Percentiles rank a stretch among this genome's conserved stretches.
Evolutionary conservation across 2,797 vertebrate genomes (phyloP).

Genomic region (Leucoraja ocellata): DNA sequence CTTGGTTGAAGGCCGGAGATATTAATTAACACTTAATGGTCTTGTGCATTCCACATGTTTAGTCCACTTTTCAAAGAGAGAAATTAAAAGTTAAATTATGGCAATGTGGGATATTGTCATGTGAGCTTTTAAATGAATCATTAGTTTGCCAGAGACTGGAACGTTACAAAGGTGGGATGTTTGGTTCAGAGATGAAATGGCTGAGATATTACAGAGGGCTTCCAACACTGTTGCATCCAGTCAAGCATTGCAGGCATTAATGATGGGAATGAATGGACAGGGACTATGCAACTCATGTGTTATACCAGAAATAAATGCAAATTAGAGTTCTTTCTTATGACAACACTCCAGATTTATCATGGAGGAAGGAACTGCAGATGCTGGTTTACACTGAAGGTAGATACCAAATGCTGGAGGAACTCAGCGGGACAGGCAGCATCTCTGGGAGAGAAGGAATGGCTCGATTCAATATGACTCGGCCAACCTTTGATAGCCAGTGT

Average conservation of each 20-base stretch:
- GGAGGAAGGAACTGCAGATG: no score
- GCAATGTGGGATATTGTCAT: neutral
- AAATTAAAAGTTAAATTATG: neutral
- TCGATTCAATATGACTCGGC: neutral
- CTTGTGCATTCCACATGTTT: neutral
- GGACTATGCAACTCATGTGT: no score
- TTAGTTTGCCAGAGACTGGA: neutral
- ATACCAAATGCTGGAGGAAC: no score
- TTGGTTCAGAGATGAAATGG: neutral
- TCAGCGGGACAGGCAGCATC: no score
- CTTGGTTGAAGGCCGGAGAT: neutral
- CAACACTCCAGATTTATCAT: no score
- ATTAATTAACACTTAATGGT: conserved; percentile 18
- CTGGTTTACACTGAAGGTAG: no score
- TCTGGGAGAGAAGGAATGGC: no score
- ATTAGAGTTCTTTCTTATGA: neutral
- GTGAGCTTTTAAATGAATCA: neutral
- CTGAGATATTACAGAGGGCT: neutral
- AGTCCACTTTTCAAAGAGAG: neutral
- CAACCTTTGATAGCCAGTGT: neutral
- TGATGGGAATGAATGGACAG: no score
- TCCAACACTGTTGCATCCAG: neutral
- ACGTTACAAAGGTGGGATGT: neutral
- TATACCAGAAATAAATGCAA: no score
- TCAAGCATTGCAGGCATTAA: no score